phyloP scores from a whole-genome alignment of 2,888 invertebrate genomes.

The Phymatocera aterrima region DNA sequence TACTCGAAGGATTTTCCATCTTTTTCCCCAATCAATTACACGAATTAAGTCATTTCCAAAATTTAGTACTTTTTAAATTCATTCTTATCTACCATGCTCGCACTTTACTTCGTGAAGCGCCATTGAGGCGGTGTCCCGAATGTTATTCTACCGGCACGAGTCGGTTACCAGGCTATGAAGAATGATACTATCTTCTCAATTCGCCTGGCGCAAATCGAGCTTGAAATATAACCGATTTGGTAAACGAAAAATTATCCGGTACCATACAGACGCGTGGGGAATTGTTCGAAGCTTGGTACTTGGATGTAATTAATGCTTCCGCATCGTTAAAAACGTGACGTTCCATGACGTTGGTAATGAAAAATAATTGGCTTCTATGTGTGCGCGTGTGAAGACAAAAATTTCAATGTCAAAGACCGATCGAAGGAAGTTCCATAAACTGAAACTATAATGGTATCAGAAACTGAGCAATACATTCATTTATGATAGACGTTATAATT shows the following conservation, averaged over 20 bases:
- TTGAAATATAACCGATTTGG: neutral
- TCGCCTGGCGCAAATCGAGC: neutral
- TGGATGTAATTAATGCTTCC: neutral
- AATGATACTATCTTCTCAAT: neutral
- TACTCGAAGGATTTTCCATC: neutral
- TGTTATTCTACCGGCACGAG: neutral
- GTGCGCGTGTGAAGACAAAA: neutral
- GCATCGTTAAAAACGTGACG: neutral
- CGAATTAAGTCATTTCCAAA: neutral
- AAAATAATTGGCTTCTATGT: neutral
- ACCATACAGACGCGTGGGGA: neutral
- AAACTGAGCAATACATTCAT: conserved; percentile 17
- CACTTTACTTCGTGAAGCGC: neutral
- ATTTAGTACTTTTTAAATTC: neutral
- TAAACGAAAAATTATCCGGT: neutral
- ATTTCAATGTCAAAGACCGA: conserved; percentile 35
- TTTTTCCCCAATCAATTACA: neutral
- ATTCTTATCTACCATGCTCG: neutral
- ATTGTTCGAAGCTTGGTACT: neutral
- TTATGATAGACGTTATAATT: neutral
- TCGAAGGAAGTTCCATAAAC: conserved; percentile 29
- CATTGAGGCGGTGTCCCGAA: neutral
- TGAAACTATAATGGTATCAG: neutral
- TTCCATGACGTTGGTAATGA: neutral
- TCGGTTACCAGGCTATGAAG: neutral